phyloP scores from a whole-genome alignment of 2,888 invertebrate genomes.

The Clepsis dumicolana region DNA sequence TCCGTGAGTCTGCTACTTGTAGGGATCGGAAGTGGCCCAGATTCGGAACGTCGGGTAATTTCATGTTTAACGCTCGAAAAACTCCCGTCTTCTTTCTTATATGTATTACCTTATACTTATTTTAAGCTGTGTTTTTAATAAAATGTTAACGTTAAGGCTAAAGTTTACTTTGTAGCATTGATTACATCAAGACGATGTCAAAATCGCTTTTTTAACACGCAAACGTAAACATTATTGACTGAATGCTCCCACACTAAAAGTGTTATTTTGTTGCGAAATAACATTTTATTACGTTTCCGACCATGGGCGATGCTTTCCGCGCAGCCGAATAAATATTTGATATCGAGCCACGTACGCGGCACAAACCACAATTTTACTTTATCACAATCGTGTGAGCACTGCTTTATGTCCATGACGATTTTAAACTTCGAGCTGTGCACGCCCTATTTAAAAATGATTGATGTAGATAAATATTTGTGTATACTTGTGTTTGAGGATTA shows the following conservation, averaged over 20 bases:
- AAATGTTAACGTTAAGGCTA: neutral
- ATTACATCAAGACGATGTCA: conserved; percentile 6
- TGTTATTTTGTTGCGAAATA: conserved; percentile 64
- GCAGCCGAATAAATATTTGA: conserved; percentile 68
- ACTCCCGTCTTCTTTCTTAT: conserved; percentile 20
- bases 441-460: conserved; percentile 46
- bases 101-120: conserved; percentile 18
- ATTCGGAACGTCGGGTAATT: conserved; percentile 26
- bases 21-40: conserved; percentile 33
- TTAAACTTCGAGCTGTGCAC: conserved; percentile 42
- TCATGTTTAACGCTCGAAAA: conserved; percentile 27
- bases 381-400: conserved; percentile 52
- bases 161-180: conserved; percentile 2
- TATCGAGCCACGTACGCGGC: conserved; percentile 54
- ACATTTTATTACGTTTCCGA: conserved; percentile 62
- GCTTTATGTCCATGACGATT: conserved; percentile 57
- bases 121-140: conserved; percentile 6
- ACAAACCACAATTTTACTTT: conserved; percentile 61
- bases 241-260: conserved; percentile 59
- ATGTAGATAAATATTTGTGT: conserved; percentile 33
- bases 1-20: conserved; percentile 25
- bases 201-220: conserved; percentile 38
- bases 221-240: conserved; percentile 45
- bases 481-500: no score
- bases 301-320: conserved; percentile 53